Evolutionary conservation across 2,113 vertebrate genomes (phyloP).

Genomic region (Donacobius atricapilla): DNA sequence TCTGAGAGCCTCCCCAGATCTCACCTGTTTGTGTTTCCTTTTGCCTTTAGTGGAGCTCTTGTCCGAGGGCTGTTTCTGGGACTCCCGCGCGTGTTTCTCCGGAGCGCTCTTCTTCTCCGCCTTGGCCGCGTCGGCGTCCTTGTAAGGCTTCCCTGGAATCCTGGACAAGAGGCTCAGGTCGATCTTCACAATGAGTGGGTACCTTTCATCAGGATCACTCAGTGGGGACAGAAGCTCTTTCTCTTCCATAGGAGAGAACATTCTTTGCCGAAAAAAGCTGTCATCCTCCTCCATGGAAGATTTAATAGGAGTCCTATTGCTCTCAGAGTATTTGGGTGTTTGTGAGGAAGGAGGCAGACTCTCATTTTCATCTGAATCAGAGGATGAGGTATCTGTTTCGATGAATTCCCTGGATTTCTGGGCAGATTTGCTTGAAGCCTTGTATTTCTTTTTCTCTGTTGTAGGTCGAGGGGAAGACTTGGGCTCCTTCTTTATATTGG

Average conservation of each 20-base stretch:
- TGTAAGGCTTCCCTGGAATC: slow-evolving; percentile 91
- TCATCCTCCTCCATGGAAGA: slow-evolving; percentile 85
- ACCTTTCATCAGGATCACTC: slow-evolving; percentile 91
- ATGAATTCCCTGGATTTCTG: slow-evolving; percentile 95
- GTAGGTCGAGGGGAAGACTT: slow-evolving; percentile 88
- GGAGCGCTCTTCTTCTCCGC: slow-evolving; percentile 82
- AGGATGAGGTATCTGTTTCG: slow-evolving; percentile 93
- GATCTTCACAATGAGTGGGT: slow-evolving; percentile 93
- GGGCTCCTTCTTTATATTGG: slow-evolving; percentile 91
- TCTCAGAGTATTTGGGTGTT: slow-evolving; percentile 94
- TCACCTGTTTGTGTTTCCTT: slow-evolving; percentile 89
- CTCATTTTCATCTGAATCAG: slow-evolving; percentile 95
- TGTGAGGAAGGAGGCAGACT: slow-evolving; percentile 94
- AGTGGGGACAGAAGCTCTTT: slow-evolving; percentile 94
- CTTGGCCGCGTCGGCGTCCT: slow-evolving; percentile 85
- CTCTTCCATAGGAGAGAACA: slow-evolving; percentile 96
- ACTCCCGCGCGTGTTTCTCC: slow-evolving; percentile 84
- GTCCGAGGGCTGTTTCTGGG: slow-evolving; percentile 84
- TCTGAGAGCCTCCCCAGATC: neutral
- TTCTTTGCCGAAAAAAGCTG: slow-evolving; percentile 81
- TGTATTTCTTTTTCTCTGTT: slow-evolving; percentile 89
- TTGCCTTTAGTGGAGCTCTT: slow-evolving; percentile 88
- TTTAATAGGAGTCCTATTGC: slow-evolving; percentile 87
- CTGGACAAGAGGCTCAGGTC: slow-evolving; percentile 91
- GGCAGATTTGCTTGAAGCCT: slow-evolving; percentile 84